Evolutionary conservation across 2,888 invertebrate species (phyloP).

Genomic region (Catocala sponsa): DNA sequence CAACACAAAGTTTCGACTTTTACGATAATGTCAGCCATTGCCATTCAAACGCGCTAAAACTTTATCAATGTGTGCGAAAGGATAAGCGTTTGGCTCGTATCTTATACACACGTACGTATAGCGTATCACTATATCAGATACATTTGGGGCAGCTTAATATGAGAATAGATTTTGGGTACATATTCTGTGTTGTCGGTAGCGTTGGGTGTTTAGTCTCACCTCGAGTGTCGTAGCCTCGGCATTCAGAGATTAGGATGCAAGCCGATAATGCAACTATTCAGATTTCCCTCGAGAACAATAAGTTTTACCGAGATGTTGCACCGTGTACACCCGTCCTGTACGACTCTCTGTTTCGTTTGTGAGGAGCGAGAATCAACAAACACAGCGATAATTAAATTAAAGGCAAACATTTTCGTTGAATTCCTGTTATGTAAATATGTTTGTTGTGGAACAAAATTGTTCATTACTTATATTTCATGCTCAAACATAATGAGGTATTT

Average conservation of each 20-base stretch:
- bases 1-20: constrained; percentile 86
- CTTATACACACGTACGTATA: constrained; percentile 59
- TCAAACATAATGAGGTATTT: too few relatives aligned
- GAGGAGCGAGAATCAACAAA: constrained; percentile 3
- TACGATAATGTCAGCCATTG: constrained; percentile 88
- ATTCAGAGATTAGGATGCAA: constrained; percentile 45
- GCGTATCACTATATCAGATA: constrained; percentile 33
- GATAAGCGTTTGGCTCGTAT: constrained; percentile 81
- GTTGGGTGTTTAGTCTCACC: constrained; percentile 17
- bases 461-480: too few relatives aligned
- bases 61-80: constrained; percentile 86
- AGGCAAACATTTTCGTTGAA: neutral
- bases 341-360: neutral
- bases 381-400: constrained; percentile 3
- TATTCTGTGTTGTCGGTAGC: constrained; percentile 1
- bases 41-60: constrained; percentile 87
- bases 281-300: constrained; percentile 53
- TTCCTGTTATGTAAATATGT: neutral
- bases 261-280: constrained; percentile 51
- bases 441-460: neutral
- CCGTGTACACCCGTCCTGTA: constrained; percentile 15
- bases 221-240: constrained; percentile 34
- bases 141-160: constrained; percentile 33
- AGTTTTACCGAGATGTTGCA: constrained; percentile 44
- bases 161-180: constrained; percentile 15